Evolutionary conservation across 2,888 invertebrate genomes (phyloP).

Genomic region (Meiosimyza decipiens): DNA sequence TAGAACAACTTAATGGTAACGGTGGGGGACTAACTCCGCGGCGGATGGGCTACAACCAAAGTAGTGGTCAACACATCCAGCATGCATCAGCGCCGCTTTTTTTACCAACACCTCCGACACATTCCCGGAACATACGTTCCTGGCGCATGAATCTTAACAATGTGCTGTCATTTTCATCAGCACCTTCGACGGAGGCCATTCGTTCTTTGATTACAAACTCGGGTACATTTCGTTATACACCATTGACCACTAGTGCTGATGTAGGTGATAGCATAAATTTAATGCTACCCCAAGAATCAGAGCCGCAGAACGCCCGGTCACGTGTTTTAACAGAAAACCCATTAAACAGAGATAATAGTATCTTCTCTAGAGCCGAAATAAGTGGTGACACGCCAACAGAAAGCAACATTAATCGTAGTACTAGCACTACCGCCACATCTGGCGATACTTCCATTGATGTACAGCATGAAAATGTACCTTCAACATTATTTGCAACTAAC

Average conservation of each 20-base stretch:
- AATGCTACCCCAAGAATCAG: slow-evolving; percentile 36
- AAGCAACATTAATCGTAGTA: slow-evolving; percentile 11
- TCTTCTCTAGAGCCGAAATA: slow-evolving; percentile 7
- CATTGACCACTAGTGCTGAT: slow-evolving; percentile 41
- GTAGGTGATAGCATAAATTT: slow-evolving; percentile 47
- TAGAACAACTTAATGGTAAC: neutral
- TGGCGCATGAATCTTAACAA: slow-evolving; percentile 62
- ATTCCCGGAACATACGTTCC: slow-evolving; percentile 47
- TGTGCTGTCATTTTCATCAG: slow-evolving; percentile 58
- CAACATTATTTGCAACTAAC: neutral
- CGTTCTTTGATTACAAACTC: slow-evolving; percentile 58
- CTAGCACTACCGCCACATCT: neutral
- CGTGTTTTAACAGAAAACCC: neutral
- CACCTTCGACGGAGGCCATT: slow-evolving; percentile 58
- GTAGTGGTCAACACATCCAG: neutral
- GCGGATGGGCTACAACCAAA: slow-evolving; percentile 1
- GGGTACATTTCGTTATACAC: slow-evolving; percentile 54
- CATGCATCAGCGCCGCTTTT: neutral
- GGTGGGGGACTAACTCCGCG: neutral
- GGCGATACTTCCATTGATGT: slow-evolving; percentile 11
- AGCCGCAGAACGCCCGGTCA: neutral
- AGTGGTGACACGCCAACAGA: slow-evolving; percentile 15
- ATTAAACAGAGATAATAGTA: slow-evolving; percentile 19
- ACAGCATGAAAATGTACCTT: neutral
- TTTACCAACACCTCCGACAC: neutral